phyloP scores from a whole-genome alignment of 2,113 vertebrate genomes.

The Brachyhypopomus gauderio region DNA sequence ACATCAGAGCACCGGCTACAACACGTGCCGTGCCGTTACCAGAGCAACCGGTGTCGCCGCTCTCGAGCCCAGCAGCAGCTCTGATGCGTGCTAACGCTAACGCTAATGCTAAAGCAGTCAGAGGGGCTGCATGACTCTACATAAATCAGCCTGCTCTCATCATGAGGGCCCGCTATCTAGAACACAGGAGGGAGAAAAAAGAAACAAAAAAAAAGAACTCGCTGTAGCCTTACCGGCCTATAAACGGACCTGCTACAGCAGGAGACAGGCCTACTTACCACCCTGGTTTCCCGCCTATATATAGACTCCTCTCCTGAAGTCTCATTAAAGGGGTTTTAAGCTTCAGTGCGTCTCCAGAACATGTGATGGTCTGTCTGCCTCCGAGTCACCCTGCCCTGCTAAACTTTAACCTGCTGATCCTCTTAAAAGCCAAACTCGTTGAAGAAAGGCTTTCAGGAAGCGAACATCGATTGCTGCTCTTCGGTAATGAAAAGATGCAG shows the following conservation, averaged over 20 bases:
- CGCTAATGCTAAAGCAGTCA: background rate
- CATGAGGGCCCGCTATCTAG: background rate
- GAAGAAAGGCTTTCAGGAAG: background rate
- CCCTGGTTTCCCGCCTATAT: conserved; percentile 35
- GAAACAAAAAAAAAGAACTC: no score
- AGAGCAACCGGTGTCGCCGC: conserved; percentile 31
- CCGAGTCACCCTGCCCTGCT: background rate
- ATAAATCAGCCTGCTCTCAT: background rate
- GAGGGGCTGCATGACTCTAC: background rate
- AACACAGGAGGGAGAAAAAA: background rate
- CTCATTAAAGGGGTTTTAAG: conserved; percentile 52
- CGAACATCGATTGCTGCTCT: background rate
- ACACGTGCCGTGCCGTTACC: conserved; percentile 32
- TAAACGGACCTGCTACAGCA: background rate
- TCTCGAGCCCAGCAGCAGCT: conserved; percentile 2
- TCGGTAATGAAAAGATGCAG: background rate
- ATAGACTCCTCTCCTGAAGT: conserved; percentile 17
- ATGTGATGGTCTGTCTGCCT: conserved; percentile 24
- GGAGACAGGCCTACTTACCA: conserved; percentile 29
- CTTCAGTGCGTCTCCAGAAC: background rate
- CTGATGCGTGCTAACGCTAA: conserved; percentile 3
- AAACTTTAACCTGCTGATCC: background rate
- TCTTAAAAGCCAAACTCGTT: background rate
- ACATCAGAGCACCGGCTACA: background rate
- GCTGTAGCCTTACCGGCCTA: background rate